Conservation (phyloP, 2,888 invertebrate species). For the Allolobophora icterica region DNA sequence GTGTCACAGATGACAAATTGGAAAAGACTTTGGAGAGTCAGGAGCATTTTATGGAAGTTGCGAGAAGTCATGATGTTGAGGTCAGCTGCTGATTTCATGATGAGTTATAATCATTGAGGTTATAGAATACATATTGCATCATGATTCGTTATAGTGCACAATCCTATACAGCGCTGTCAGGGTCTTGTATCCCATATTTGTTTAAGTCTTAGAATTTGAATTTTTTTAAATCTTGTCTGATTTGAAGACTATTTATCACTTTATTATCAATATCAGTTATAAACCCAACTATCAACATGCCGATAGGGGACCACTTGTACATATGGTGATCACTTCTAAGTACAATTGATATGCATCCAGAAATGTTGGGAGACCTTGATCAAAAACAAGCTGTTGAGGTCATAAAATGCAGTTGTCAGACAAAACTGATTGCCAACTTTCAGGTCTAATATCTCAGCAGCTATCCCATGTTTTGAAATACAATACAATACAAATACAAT, state of each 20-base stretch:
- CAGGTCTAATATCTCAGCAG: no score
- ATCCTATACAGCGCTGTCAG: not conserved
- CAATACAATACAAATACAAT: no score
- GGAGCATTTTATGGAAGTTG: slow-evolving; percentile 88
- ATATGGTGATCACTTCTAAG: not conserved
- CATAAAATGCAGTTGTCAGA: no score
- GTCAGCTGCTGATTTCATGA: slow-evolving; percentile 67
- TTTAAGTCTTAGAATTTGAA: not conserved
- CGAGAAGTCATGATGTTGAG: slow-evolving; percentile 96
- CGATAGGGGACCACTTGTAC: no score
- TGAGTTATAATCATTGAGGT: not conserved
- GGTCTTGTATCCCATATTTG: not conserved
- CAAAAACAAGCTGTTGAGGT: not conserved
- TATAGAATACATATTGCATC: not conserved
- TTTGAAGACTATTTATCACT: not conserved
- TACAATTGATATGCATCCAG: not conserved
- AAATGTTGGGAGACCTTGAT: not conserved
- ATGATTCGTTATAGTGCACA: not conserved
- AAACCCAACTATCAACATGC: not conserved
- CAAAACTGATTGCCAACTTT: no score
- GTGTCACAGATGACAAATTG: slow-evolving; percentile 99
- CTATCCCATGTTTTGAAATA: no score
- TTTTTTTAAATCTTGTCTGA: not conserved
- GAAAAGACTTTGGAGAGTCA: slow-evolving; percentile 91
- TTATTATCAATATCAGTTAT: not conserved